Base-by-base conservation (phyloP, 1,140 invertebrate species). In the Megathymus violae region DNA sequence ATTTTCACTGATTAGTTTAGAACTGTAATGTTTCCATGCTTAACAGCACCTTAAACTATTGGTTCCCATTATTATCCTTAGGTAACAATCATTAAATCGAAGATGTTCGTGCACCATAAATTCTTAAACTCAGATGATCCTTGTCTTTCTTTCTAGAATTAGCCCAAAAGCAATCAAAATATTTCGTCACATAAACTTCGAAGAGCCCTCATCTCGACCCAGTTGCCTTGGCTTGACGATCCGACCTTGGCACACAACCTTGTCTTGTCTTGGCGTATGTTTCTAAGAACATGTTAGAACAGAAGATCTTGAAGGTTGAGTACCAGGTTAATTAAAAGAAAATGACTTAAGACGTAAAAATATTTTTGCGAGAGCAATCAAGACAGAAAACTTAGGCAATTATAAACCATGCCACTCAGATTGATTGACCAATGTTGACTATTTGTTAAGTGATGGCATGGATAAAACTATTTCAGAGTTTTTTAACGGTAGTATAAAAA, bases 241-340 rank as follows among this genome's bases (percentile, higher is more conserved):
- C 15, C 17, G 34, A 22, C 50, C 50, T 52, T 41, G 50, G 34
- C 11, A 15, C 10, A 38, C 17, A 41, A 41, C 50, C 36, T 54
- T 41, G 36, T 10, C 50, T 54, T 41, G 34, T 52, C 50, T 27
- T 48, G 22, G 22, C 46, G 11, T 22, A 48, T 48, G 22, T 22
- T 52, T 36, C 16, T 40, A 11, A 52, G 11, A 52, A 40, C n/a
- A 40, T 19, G 31, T 36, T 44, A 17, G 9, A 16, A 14, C 27
- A 31, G 27, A 31, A 31, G 27, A 0, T 6, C 15, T 36, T 52
- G 34, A 11, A 40, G 50, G 50, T 52, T 52, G 50, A 52, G 50
- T 14, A 38, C 17, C 11, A 16, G 34, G 34, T n/a, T 52, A 52
- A 52, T 52, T 52, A 19, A 52, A 52, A 52, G 48, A 51, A 51